Percentiles rank a stretch among this genome's conserved stretches.
Conservation (phyloP, 2,888 invertebrate species). For the Halictus ligatus region DNA sequence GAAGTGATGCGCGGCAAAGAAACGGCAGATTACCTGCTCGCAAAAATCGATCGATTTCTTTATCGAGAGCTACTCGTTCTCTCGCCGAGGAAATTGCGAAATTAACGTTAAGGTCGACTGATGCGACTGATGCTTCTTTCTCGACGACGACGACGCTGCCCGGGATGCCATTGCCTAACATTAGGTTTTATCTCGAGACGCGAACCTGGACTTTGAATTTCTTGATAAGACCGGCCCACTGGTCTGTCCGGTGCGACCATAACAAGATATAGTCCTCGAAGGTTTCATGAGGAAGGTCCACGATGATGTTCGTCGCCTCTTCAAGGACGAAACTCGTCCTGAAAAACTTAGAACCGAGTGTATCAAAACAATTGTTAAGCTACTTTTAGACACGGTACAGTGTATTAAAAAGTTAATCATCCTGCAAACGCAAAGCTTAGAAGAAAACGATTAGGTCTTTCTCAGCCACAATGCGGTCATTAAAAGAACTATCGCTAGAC, state of each 20-base stretch:
- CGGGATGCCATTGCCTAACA: slow-evolving; percentile 42
- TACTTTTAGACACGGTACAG: not conserved
- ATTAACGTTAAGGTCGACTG: slow-evolving; percentile 23
- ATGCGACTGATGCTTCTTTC: not conserved
- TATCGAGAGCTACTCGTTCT: slow-evolving; percentile 34
- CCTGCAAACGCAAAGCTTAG: not conserved
- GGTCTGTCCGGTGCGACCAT: slow-evolving; percentile 20
- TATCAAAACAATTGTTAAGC: not conserved
- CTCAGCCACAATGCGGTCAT: not conserved
- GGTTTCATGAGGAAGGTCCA: not conserved
- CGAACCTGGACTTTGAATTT: slow-evolving; percentile 45
- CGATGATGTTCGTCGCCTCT: not conserved
- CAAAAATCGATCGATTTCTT: slow-evolving; percentile 53
- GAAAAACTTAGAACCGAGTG: not conserved
- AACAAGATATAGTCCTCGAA: slow-evolving; percentile 33
- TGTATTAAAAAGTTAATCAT: not conserved
- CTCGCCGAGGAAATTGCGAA: slow-evolving; percentile 41
- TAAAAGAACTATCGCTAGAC: not conserved
- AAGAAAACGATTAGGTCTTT: not conserved
- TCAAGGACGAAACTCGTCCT: not conserved
- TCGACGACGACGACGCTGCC: not conserved
- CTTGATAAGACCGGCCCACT: slow-evolving; percentile 38
- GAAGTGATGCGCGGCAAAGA: slow-evolving; percentile 48
- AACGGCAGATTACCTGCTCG: slow-evolving; percentile 41
- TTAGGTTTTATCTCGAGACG: slow-evolving; percentile 59